A percentile compares a stretch with the other conserved stretches of the same genome.
Conservation (phyloP, 2,113 vertebrate species). For the Carollia perspicillata region DNA sequence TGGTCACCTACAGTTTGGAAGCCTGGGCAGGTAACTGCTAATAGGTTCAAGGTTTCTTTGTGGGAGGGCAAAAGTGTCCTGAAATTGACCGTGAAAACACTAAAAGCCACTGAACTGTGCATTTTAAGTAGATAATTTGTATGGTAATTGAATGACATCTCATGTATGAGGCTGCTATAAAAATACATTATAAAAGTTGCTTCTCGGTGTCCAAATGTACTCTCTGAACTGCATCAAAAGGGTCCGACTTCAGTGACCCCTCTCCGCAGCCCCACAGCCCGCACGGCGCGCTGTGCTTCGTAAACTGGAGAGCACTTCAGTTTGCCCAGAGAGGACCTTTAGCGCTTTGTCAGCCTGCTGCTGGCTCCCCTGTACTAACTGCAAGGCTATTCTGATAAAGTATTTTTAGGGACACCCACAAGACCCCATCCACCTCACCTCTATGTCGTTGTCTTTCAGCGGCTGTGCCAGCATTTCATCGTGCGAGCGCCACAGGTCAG, state of each 20-base stretch:
- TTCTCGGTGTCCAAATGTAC: not conserved
- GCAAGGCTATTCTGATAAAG: not conserved
- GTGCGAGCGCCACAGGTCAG: slow-evolving; percentile 88
- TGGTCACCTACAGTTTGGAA: not conserved
- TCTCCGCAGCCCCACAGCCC: too few relatives aligned
- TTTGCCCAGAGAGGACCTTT: not conserved
- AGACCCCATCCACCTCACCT: slow-evolving; percentile 83
- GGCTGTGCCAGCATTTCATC: slow-evolving; percentile 92
- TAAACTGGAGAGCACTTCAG: not conserved
- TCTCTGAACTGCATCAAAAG: not conserved
- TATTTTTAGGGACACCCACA: not conserved
- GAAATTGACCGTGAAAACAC: not conserved
- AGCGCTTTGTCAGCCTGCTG: not conserved
- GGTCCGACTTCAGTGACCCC: not conserved
- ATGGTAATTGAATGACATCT: not conserved
- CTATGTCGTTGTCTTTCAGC: slow-evolving; percentile 84
- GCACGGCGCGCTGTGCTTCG: not conserved
- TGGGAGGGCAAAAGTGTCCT: not conserved
- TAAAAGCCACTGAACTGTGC: not conserved
- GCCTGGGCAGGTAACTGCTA: not conserved
- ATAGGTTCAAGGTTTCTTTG: not conserved
- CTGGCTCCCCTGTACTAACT: not conserved
- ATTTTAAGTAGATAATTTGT: not conserved
- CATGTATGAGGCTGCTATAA: not conserved
- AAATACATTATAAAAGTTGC: not conserved